A percentile compares a stretch with the other conserved stretches of the same genome.
phyloP scores from a whole-genome alignment of 2,113 vertebrate genomes.

The Bambusicola thoracicus region DNA sequence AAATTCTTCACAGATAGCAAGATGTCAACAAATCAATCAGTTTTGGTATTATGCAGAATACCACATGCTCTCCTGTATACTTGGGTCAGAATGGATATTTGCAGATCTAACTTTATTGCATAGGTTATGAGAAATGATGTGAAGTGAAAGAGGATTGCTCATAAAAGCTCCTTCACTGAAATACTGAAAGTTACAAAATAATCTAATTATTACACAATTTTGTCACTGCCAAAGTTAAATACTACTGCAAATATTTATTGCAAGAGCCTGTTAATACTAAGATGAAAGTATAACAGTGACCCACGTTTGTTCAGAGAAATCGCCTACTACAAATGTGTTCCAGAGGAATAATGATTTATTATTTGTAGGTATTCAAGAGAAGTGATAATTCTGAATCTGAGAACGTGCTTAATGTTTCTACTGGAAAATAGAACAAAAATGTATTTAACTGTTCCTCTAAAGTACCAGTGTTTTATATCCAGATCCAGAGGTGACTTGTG shows the following conservation, averaged over 20 bases:
- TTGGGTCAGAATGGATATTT: background rate
- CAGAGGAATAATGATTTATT: background rate
- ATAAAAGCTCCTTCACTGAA: background rate
- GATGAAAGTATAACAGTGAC: background rate
- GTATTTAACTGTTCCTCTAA: background rate
- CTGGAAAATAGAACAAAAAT: background rate
- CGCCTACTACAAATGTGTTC: background rate
- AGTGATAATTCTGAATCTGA: background rate
- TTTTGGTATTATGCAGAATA: background rate
- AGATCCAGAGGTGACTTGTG: background rate
- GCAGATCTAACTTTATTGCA: background rate
- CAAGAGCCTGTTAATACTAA: background rate
- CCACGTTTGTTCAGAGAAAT: background rate
- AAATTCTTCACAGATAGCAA: background rate
- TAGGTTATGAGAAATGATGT: background rate
- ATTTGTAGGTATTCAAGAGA: background rate
- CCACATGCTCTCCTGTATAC: background rate
- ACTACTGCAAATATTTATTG: background rate
- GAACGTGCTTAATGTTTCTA: background rate
- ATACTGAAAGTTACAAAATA: background rate
- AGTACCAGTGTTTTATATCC: background rate
- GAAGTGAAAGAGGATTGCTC: background rate
- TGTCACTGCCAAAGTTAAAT: background rate
- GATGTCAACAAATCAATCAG: background rate
- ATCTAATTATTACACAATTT: background rate